Conservation (phyloP, 2,888 invertebrate species). For the Nomada fucata region DNA sequence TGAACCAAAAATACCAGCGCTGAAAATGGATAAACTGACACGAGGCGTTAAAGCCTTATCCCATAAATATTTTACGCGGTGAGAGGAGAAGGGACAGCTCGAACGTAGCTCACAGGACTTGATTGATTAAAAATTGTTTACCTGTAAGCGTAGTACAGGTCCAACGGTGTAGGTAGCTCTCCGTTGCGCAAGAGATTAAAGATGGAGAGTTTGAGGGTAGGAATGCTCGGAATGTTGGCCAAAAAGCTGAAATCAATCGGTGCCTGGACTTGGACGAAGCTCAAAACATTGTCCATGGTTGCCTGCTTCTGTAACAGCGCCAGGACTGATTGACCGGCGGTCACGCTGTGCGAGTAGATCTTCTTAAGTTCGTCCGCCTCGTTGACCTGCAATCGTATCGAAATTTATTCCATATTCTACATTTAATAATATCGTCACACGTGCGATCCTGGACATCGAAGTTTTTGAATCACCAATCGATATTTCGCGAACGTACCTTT, state of each 20-base stretch:
- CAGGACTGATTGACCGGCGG: slow-evolving; percentile 86
- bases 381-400: slow-evolving; percentile 85
- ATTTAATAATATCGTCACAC: no score
- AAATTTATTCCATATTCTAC: no score
- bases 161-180: slow-evolving; percentile 86
- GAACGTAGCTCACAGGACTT: not conserved
- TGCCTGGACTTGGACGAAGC: slow-evolving; percentile 81
- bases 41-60: no score
- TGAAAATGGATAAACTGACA: not conserved
- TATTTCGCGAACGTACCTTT: slow-evolving; percentile 84
- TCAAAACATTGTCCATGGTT: slow-evolving; percentile 80
- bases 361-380: slow-evolving; percentile 87
- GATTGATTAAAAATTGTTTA: slow-evolving; percentile 63
- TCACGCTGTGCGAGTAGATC: slow-evolving; percentile 86
- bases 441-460: not conserved
- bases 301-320: slow-evolving; percentile 84
- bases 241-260: slow-evolving; percentile 82
- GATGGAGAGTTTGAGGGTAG: slow-evolving; percentile 87
- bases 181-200: slow-evolving; percentile 87
- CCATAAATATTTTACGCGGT: no score
- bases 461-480: not conserved
- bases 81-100: not conserved
- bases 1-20: not conserved
- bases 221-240: slow-evolving; percentile 85
- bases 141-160: slow-evolving; percentile 86